These are phyloP conservation scores for Sceloporus undulatus DNA, from an alignment of 2,113 vertebrate genomes.

Conservation along the genomic window DNA sequence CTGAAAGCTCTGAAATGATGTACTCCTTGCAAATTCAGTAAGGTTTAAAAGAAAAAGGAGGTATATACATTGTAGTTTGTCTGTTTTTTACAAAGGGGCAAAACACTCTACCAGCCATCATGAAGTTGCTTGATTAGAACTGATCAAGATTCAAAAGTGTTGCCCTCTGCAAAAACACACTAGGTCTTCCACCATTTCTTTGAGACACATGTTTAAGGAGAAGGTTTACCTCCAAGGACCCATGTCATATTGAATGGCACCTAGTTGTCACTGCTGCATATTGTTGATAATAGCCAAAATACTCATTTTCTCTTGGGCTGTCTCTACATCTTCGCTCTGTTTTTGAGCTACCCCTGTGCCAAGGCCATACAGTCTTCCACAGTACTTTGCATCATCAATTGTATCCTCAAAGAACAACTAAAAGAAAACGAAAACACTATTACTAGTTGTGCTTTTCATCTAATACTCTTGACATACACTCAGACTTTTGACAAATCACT, in stretches of 20 bases:
- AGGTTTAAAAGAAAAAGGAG: conserved; percentile 76
- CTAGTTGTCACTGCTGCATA: conserved; percentile 78
- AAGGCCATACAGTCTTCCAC: conserved; percentile 94
- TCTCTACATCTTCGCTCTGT: conserved; percentile 88
- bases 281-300: conserved; percentile 84
- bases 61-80: conserved; percentile 75
- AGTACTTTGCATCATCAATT: conserved; percentile 98
- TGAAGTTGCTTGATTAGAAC: conserved; percentile 72
- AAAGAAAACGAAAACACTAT: conserved; percentile 47
- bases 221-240: conserved; percentile 63
- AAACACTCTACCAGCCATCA: conserved; percentile 75
- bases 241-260: conserved; percentile 24
- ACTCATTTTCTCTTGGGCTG: conserved; percentile 84
- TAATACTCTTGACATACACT: background rate
- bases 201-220: conserved; percentile 54
- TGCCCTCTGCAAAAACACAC: conserved; percentile 68
- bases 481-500: background rate
- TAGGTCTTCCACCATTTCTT: conserved; percentile 67
- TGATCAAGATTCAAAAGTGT: conserved; percentile 69
- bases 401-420: conserved; percentile 99
- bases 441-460: background rate
- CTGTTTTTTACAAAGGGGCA: conserved; percentile 78
- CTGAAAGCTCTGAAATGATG: conserved; percentile 44
- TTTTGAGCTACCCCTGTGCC: conserved; percentile 94
- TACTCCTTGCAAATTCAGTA: conserved; percentile 74